Evolutionary conservation across 1,140 invertebrate species (phyloP).

Genomic region (Leguminivora glycinivorella): DNA sequence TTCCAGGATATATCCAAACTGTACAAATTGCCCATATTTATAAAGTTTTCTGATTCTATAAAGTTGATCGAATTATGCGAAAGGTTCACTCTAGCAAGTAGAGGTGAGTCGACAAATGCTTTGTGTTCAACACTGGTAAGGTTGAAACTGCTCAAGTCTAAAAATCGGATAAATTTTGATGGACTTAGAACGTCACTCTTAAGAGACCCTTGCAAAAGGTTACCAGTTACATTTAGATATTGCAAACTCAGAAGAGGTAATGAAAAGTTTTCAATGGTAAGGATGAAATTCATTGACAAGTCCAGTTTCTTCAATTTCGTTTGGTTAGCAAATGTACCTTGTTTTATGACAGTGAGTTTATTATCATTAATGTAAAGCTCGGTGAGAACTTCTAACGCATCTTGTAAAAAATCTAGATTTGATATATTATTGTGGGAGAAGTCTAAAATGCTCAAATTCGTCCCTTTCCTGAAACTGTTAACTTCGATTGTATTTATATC

Average conservation of each 20-base stretch:
- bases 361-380: slow-evolving; percentile 57
- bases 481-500: slow-evolving; percentile 45
- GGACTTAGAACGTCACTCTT: slow-evolving; percentile 53
- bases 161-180: slow-evolving; percentile 49
- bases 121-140: slow-evolving; percentile 52
- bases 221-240: slow-evolving; percentile 55
- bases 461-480: slow-evolving; percentile 41
- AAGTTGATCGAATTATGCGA: slow-evolving; percentile 51
- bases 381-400: slow-evolving; percentile 48
- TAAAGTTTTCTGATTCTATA: slow-evolving; percentile 48
- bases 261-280: slow-evolving; percentile 47
- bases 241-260: slow-evolving; percentile 56
- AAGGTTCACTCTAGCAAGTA: slow-evolving; percentile 50
- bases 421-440: slow-evolving; percentile 56
- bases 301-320: slow-evolving; percentile 49
- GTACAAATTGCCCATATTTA: slow-evolving; percentile 39
- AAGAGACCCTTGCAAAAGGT: slow-evolving; percentile 48
- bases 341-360: slow-evolving; percentile 40
- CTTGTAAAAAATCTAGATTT: slow-evolving; percentile 47
- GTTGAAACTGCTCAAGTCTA: slow-evolving; percentile 58
- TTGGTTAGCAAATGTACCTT: slow-evolving; percentile 47
- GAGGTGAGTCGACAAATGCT: slow-evolving; percentile 53
- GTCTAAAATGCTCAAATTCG: slow-evolving; percentile 48
- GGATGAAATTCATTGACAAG: slow-evolving; percentile 57
- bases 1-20: slow-evolving; percentile 58